Evolutionary conservation across 1,140 invertebrate species (phyloP).

Genomic region (Homalodisca vitripennis): DNA sequence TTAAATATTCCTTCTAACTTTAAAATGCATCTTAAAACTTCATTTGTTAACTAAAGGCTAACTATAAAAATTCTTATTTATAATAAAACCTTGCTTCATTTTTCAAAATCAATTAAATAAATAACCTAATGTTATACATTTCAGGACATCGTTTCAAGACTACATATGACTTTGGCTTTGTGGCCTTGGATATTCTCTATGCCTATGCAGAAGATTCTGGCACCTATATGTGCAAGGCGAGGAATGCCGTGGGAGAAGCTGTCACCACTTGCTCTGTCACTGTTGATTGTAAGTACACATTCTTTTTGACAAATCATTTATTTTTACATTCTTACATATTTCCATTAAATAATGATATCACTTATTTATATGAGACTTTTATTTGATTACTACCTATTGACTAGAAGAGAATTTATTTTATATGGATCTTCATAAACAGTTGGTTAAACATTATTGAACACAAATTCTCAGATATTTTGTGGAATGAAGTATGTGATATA

Average conservation of each 20-base stretch:
- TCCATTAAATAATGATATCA: no score
- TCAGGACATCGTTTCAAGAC: slow-evolving; percentile 83
- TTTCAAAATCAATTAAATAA: not conserved
- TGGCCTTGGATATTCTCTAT: slow-evolving; percentile 93
- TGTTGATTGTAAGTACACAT: slow-evolving; percentile 69
- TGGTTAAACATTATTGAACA: no score
- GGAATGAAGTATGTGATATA: no score
- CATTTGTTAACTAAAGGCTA: not conserved
- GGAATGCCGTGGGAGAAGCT: slow-evolving; percentile 88
- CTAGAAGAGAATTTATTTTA: no score
- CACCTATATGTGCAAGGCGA: slow-evolving; percentile 93
- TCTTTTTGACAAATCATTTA: no score
- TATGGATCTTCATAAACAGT: no score
- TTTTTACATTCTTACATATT: no score
- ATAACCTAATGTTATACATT: slow-evolving; percentile 4
- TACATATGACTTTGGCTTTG: slow-evolving; percentile 94
- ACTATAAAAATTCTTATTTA: not conserved
- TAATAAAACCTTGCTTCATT: not conserved
- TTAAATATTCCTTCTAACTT: no score
- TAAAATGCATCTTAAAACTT: no score
- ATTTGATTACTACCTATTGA: no score
- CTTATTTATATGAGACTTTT: no score
- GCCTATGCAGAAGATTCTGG: slow-evolving; percentile 94
- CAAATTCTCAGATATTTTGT: no score
- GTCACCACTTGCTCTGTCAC: slow-evolving; percentile 84